Percentiles rank a stretch among this genome's conserved stretches.
These are phyloP conservation scores for Benitochromis conjunctus DNA, from an alignment of 2,113 vertebrate species.

Conservation along the genomic window DNA sequence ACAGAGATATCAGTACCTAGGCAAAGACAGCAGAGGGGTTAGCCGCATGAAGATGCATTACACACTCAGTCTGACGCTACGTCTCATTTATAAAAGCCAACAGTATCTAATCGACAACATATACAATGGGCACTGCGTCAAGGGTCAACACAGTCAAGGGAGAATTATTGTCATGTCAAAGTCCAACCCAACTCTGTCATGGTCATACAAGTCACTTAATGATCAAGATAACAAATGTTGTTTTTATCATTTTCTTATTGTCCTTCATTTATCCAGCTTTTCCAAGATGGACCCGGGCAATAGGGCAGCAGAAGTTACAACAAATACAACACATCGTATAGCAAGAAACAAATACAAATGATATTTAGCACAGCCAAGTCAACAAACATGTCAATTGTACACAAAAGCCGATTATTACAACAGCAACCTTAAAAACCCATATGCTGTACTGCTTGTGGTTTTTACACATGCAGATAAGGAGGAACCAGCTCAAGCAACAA, in stretches of 20 bases:
- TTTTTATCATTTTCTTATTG: neutral
- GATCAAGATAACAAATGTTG: accelerated
- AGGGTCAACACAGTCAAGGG: neutral
- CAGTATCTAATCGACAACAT: neutral
- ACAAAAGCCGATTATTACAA: neutral
- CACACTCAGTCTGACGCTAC: neutral
- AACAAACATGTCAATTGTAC: neutral
- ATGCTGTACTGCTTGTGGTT: neutral
- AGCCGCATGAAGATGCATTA: neutral
- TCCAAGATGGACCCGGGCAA: neutral
- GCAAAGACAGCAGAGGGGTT: neutral
- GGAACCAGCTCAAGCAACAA: neutral
- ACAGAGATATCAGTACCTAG: slow-evolving; percentile 94
- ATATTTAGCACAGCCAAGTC: neutral
- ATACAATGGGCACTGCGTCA: neutral
- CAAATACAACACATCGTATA: neutral
- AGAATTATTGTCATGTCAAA: neutral
- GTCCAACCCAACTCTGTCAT: neutral
- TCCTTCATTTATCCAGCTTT: neutral
- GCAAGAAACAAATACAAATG: neutral
- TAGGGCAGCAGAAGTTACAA: neutral
- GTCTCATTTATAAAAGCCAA: neutral
- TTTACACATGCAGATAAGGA: neutral
- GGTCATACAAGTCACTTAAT: neutral
- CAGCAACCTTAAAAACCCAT: neutral